phyloP scores from a whole-genome alignment of 2,113 vertebrate genomes.

The Myiopsitta monachus region DNA sequence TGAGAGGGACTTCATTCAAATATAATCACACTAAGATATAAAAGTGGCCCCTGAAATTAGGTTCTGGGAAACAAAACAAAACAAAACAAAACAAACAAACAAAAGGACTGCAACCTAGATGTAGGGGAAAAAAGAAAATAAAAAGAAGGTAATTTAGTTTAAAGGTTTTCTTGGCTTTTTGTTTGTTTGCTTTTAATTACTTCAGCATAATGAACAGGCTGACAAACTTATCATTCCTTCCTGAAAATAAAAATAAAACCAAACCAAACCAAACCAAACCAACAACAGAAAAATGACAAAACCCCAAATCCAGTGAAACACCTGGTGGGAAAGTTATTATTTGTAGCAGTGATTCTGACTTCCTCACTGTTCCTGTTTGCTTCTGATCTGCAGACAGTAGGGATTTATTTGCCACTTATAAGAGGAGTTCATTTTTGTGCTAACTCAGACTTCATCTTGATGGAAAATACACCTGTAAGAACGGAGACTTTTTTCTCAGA shows the following conservation, averaged over 20 bases:
- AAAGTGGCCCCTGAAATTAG: slow-evolving; percentile 42
- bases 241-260: background rate
- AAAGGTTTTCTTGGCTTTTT: background rate
- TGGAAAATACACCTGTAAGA: background rate
- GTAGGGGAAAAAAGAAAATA: background rate
- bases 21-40: background rate
- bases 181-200: background rate
- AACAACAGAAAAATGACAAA: background rate
- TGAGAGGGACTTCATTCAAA: slow-evolving; percentile 31
- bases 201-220: background rate
- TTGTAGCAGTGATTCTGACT: background rate
- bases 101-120: background rate
- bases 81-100: too few relatives aligned
- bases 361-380: background rate
- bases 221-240: background rate
- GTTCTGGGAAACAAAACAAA: background rate
- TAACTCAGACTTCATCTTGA: background rate
- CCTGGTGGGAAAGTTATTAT: background rate
- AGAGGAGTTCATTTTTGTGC: background rate
- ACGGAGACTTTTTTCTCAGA: background rate
- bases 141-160: background rate
- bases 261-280: background rate
- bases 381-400: background rate
- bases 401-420: background rate
- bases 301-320: background rate